Base-by-base conservation (phyloP, 53 echinoderm and acorn worm genomes). In the Hippasteria phrygiana region DNA sequence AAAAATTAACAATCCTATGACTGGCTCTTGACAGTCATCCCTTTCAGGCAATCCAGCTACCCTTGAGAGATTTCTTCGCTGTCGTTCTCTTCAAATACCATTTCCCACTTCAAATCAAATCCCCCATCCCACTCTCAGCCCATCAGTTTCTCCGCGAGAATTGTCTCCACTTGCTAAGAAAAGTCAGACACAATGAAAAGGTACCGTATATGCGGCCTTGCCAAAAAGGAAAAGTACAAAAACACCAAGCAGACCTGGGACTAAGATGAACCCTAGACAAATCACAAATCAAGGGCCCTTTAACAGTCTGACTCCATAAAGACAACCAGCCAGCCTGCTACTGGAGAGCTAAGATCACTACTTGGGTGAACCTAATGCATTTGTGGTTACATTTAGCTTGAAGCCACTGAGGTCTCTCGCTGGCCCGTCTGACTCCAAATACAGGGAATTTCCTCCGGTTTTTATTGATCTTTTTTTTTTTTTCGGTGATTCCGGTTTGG, bases 311-410 rank as follows among this genome's bases (percentile, higher is more conserved):
- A 34, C 47, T 53, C 17, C 67, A 22, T 38, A 41, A 81, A 81
- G 85, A 85, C 63, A 81, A 81, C 81, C 64, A 34, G 51, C 36
- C 20, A 56, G 36, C 42, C 33, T 22, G 79, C 79, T 56, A 56
- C 79, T 56, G 56, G 38, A 79, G 79, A 79, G 79, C 85, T 71
- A 85, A 70, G 64, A 71, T 64, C 64, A 71, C 85, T 70, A 85
- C 71, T 46, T 39, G 20, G 38, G 59, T 27, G 43, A 12, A 43
- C 69, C 85, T 85, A 85, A 85, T 85, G 85, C 85, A 85, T 85
- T 85, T 85, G 63, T 85, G 85, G 85, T 85, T 85, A 85, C 85
- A 45, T 85, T 85, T 85, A 29, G 9, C 70, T 70, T 45, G 17
- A 24, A 48, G 50, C 45, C 48, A 41, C 24, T 2, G 69, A 20